These are phyloP conservation scores for Pangasianodon gigas DNA, from an alignment of 2,113 vertebrate genomes.

Conservation along the genomic window DNA sequence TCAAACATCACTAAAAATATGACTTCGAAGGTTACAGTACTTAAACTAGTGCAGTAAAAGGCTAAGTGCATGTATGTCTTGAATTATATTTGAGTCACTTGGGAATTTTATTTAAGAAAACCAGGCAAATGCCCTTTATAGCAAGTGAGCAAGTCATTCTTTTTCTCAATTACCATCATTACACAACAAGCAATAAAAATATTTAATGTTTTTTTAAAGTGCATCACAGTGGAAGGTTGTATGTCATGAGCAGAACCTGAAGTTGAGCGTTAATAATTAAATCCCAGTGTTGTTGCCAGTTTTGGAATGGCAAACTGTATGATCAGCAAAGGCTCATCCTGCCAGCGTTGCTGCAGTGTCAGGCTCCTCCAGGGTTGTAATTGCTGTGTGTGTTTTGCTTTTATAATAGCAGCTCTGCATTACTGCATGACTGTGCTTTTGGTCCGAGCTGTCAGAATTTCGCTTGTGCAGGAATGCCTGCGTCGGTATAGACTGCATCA, in stretches of 20 bases:
- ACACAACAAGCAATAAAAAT: slow-evolving; percentile 1
- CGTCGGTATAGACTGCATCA: neutral
- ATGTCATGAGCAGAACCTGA: neutral
- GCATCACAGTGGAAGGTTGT: neutral
- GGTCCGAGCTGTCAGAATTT: neutral
- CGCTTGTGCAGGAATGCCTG: neutral
- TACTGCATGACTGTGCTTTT: neutral
- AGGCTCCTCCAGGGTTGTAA: neutral
- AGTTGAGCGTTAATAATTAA: neutral
- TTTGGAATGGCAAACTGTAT: neutral
- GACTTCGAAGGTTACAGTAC: neutral
- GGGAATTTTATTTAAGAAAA: neutral
- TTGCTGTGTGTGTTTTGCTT: neutral
- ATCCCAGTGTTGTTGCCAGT: neutral
- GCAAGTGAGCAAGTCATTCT: neutral
- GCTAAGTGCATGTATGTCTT: neutral
- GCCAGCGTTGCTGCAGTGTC: neutral
- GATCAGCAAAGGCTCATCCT: neutral
- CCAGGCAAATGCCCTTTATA: neutral
- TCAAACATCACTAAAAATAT: neutral
- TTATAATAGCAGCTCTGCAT: neutral
- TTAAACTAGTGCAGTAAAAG: neutral
- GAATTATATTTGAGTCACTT: neutral
- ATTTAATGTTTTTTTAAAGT: neutral
- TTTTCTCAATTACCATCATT: neutral